A percentile compares a stretch with the other conserved stretches of the same genome.
Conservation (phyloP, 2,888 invertebrate species). For the Limnephilus lunatus region DNA sequence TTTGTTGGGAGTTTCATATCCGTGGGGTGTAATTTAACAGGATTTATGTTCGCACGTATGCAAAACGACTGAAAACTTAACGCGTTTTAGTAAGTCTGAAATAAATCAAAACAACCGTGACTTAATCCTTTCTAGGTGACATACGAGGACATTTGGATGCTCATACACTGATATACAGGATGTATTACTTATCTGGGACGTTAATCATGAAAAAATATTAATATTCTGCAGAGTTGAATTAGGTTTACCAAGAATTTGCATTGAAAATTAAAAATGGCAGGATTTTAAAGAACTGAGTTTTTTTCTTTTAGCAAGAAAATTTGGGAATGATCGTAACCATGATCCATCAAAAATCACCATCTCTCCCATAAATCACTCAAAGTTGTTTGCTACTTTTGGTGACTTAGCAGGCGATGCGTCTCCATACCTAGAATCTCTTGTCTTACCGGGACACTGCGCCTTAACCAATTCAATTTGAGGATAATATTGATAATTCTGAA, state of each 20-base stretch:
- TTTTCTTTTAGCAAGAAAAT: no score
- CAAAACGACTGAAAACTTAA: slow-evolving; percentile 47
- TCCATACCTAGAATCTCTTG: no score
- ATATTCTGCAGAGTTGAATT: neutral
- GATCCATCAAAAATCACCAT: no score
- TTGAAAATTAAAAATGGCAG: neutral
- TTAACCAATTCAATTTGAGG: no score
- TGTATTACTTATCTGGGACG: neutral
- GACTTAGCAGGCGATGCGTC: no score
- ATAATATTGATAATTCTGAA: no score
- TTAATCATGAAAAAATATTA: neutral
- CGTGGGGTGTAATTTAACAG: slow-evolving; percentile 13
- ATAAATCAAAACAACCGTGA: slow-evolving; percentile 45
- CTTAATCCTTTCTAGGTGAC: slow-evolving; percentile 35
- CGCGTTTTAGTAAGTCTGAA: slow-evolving; percentile 35
- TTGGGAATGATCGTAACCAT: no score
- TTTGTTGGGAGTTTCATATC: slow-evolving; percentile 2
- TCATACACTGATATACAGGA: neutral
- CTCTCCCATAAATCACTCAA: no score
- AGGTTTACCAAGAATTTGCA: neutral
- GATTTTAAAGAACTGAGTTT: neutral
- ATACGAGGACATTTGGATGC: slow-evolving; percentile 1
- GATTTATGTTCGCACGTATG: slow-evolving; percentile 49
- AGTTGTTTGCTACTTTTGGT: no score
- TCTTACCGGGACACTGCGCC: no score